Evolutionary conservation across 2,888 invertebrate species (phyloP).

Genomic region (Operophtera brumata): DNA sequence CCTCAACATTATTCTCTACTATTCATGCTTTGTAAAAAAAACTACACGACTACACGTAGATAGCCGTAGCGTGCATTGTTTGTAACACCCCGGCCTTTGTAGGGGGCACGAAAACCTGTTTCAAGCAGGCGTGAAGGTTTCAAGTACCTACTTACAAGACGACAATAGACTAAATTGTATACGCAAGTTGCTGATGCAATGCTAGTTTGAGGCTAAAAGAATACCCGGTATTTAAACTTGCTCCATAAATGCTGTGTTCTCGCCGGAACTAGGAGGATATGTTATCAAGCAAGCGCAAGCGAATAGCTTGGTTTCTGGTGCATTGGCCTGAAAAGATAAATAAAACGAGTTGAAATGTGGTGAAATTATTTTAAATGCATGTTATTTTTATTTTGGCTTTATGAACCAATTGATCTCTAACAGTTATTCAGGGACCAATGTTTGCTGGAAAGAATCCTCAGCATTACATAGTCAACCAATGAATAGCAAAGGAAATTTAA

Average conservation of each 20-base stretch:
- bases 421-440: no score
- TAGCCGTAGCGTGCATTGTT: conserved; percentile 55
- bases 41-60: conserved; percentile 45
- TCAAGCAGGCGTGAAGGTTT: conserved; percentile 22
- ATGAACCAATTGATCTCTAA: no score
- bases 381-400: background rate
- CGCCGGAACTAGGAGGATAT: conserved; percentile 48
- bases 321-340: conserved; percentile 65
- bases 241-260: conserved; percentile 13
- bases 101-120: conserved; percentile 60
- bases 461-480: no score
- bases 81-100: conserved; percentile 49
- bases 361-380: conserved; percentile 32
- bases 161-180: conserved; percentile 46
- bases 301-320: conserved; percentile 51
- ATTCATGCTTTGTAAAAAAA: conserved; percentile 51
- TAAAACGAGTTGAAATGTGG: conserved; percentile 43
- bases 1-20: conserved; percentile 53
- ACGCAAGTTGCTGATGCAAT: conserved; percentile 23
- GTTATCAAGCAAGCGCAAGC: conserved; percentile 56
- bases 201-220: conserved; percentile 26
- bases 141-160: conserved; percentile 41
- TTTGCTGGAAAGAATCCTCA: no score
- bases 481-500: background rate
- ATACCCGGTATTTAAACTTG: conserved; percentile 7